phyloP scores from a whole-genome alignment of 2,113 vertebrate genomes.

The Solea senegalensis region DNA sequence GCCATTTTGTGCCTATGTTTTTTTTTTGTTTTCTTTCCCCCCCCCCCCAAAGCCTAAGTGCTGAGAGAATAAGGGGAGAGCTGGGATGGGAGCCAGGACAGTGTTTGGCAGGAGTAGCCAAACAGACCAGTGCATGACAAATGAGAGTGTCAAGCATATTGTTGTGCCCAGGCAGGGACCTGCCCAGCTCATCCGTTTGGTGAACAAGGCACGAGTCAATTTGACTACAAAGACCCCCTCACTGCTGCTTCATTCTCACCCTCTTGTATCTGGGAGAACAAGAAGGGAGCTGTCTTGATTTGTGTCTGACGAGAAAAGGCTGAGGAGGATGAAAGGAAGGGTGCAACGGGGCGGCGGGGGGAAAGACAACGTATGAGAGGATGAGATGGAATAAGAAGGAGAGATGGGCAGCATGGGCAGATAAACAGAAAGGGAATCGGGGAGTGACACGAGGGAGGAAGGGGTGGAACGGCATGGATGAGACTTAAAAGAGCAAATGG shows the following conservation, averaged over 20 bases:
- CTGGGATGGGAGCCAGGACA: constrained; percentile 62
- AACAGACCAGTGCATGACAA: constrained; percentile 65
- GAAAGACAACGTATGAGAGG: constrained; percentile 5
- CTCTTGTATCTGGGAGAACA: constrained; percentile 21
- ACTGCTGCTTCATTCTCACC: neutral
- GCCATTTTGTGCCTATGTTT: constrained; percentile 70
- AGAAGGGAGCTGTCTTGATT: constrained; percentile 34
- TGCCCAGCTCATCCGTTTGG: constrained; percentile 52
- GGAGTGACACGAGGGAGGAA: constrained; percentile 8
- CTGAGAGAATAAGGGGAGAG: constrained; percentile 53
- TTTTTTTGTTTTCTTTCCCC: neutral
- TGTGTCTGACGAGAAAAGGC: constrained; percentile 15
- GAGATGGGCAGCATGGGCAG: constrained; percentile 11
- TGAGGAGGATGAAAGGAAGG: constrained; percentile 1
- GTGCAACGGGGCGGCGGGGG: constrained; percentile 1
- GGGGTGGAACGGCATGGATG: constrained; percentile 8
- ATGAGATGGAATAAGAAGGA: constrained; percentile 22
- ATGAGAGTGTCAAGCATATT: constrained; percentile 67
- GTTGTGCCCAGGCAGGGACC: constrained; percentile 43
- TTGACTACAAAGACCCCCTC: constrained; percentile 57
- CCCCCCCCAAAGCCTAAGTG: constrained; percentile 34
- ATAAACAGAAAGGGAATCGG: constrained; percentile 36
- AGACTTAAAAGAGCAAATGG: neutral
- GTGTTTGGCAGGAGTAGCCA: constrained; percentile 57
- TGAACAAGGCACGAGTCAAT: constrained; percentile 68